phyloP scores from a whole-genome alignment of 2,888 invertebrate genomes.

The Lepidocyrtoides sp. region DNA sequence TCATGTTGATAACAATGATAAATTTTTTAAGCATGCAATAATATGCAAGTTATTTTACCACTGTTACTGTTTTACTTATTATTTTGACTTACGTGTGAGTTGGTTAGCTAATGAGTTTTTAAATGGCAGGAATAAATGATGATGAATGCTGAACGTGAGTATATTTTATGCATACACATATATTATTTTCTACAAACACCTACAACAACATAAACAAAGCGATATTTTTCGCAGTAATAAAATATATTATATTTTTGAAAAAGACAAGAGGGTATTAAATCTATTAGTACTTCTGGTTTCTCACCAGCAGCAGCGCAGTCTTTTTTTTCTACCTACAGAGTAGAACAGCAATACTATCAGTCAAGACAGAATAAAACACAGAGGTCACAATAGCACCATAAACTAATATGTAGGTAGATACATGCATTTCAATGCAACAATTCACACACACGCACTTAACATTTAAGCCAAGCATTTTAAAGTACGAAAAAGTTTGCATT shows the following conservation, averaged over 20 bases:
- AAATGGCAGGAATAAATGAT: constrained; percentile 45
- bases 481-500: background rate
- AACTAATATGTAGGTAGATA: no score
- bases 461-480: no score
- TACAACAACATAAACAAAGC: background rate
- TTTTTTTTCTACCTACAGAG: background rate
- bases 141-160: background rate
- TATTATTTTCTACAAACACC: background rate
- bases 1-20: background rate
- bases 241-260: background rate
- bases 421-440: no score
- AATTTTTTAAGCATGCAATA: no score
- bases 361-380: no score
- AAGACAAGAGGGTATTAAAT: constrained; percentile 24
- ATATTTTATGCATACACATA: background rate
- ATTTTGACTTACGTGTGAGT: background rate
- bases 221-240: background rate
- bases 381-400: no score
- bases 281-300: constrained; percentile 47
- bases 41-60: background rate
- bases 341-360: no score
- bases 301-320: no score
- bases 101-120: constrained; percentile 49
- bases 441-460: no score
- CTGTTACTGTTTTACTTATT: background rate